Evolutionary conservation across 2,797 vertebrate species (phyloP), one percentile per base, ranked within the genome.

Genomic region (Tapirus indicus): DNA sequence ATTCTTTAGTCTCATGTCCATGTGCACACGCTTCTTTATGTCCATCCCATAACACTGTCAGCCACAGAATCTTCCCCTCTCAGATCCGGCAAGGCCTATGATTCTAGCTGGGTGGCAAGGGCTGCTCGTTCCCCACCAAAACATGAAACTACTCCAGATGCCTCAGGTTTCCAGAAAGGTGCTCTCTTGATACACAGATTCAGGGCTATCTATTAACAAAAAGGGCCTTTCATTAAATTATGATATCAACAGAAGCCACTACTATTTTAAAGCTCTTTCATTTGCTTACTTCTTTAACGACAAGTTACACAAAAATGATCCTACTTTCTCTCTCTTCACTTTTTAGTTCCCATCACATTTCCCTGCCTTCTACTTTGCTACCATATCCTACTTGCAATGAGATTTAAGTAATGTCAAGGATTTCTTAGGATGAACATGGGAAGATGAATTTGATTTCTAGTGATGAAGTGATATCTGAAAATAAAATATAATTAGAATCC

Each of bases 401-500:
- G 17, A 77, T 2, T 27, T 41, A 72, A 74, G 75, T 35, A 64
- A 20, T 21, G 58, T 7, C 56, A 60, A 25, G 21, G 23, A 79
- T 16, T 52, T 78, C 79, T 66, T 14, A 71, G 74, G 69, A 79
- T 79, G 35, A 79, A 78, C 32, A 52, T 2, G 20, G n/a, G 35
- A 71, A 5, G 21, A 74, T 32, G 69, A 41, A 56, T 92, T 56
- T 93, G 21, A 84, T 27, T 69, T 77, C 44, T 38, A 52, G 11
- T 69, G 71, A 77, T 38, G 23, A 79, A 12, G 4, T 12, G 41
- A 10, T 49, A 60, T 17, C 9, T 56, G 32, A 72, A 95, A 47
- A 91, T 29, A 90, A 95, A 35, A 91, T 20, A 91, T 5, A 32
- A 56, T 27, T 11, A 16, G 68, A 54, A 21, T 91, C 87, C 41